Percentiles rank a stretch among this genome's conserved stretches.
Evolutionary conservation across 1,140 invertebrate genomes (phyloP).

Genomic region (Telenomus remus): DNA sequence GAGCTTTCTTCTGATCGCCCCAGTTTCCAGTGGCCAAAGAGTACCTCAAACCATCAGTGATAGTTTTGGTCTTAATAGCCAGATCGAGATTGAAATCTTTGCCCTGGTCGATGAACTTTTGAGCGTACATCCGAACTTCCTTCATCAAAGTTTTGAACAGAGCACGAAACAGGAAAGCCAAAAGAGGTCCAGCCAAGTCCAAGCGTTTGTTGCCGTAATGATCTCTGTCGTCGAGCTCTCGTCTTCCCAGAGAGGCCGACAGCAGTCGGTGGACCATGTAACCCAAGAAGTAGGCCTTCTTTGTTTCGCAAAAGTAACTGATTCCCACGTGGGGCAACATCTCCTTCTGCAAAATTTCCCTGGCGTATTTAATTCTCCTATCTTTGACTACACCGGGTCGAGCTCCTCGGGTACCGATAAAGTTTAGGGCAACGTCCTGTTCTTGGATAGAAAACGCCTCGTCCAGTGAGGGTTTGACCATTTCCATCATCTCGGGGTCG

Average conservation of each 20-base stretch:
- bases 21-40: constrained; percentile 63
- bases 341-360: constrained; percentile 99
- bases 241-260: constrained; percentile 93
- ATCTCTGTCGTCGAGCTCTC: constrained; percentile 98
- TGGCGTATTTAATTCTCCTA: constrained; percentile 98
- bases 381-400: constrained; percentile 97
- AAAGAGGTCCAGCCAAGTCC: constrained; percentile 95
- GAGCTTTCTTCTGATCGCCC: constrained; percentile 64
- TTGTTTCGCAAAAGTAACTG: constrained; percentile 98
- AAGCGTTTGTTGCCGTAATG: constrained; percentile 99
- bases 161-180: constrained; percentile 96
- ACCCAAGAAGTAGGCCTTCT: constrained; percentile 97
- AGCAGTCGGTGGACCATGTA: constrained; percentile 98
- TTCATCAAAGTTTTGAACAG: constrained; percentile 95
- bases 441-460: constrained; percentile 99
- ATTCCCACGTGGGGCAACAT: constrained; percentile 99
- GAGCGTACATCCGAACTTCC: constrained; percentile 97
- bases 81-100: constrained; percentile 63
- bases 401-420: constrained; percentile 97
- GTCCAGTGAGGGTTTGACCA: constrained; percentile 98
- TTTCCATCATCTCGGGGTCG: constrained; percentile 99
- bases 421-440: constrained; percentile 97
- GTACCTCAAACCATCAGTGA: constrained; percentile 62
- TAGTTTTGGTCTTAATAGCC: constrained; percentile 61
- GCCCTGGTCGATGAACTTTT: constrained; percentile 97